Conservation (phyloP, 37 sponge, comb jelly and placozoan genomes). For the Ephydatia muelleri region DNA sequence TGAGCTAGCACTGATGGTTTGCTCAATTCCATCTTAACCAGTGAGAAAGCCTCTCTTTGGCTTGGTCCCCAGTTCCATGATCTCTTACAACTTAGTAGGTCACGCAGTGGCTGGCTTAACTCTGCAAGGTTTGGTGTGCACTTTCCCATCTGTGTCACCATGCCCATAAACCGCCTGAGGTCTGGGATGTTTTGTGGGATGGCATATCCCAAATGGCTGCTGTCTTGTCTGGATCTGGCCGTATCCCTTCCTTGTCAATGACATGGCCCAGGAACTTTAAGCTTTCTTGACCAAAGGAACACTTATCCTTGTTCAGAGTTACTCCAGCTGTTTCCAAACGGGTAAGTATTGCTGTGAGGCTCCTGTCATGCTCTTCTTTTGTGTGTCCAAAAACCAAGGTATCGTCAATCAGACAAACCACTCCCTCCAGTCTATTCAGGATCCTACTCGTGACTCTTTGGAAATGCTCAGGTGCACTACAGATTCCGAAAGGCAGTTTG, state of each 20-base stretch:
- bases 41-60: constrained; percentile 30
- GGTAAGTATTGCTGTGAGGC: not conserved
- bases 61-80: constrained; percentile 25
- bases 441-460: constrained; percentile 25
- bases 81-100: not conserved
- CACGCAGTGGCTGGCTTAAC: not conserved
- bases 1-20: constrained; percentile 16
- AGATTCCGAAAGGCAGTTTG: constrained; percentile 38
- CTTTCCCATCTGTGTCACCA: constrained; percentile 39
- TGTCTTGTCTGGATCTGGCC: constrained; percentile 15
- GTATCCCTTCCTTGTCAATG: constrained; percentile 14
- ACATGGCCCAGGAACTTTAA: constrained; percentile 38
- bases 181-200: constrained; percentile 27
- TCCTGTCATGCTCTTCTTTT: constrained; percentile 20
- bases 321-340: constrained; percentile 13
- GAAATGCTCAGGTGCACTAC: constrained; percentile 45
- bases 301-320: constrained; percentile 37
- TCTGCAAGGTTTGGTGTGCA: constrained; percentile 29
- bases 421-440: constrained; percentile 29
- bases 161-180: constrained; percentile 4
- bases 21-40: constrained; percentile 30
- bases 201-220: not conserved
- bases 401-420: constrained; percentile 37
- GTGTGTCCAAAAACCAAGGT: constrained; percentile 15
- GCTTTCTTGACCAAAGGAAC: constrained; percentile 14